phyloP scores from a whole-genome alignment of 2,888 invertebrate genomes.

The Capitulum mitella region DNA sequence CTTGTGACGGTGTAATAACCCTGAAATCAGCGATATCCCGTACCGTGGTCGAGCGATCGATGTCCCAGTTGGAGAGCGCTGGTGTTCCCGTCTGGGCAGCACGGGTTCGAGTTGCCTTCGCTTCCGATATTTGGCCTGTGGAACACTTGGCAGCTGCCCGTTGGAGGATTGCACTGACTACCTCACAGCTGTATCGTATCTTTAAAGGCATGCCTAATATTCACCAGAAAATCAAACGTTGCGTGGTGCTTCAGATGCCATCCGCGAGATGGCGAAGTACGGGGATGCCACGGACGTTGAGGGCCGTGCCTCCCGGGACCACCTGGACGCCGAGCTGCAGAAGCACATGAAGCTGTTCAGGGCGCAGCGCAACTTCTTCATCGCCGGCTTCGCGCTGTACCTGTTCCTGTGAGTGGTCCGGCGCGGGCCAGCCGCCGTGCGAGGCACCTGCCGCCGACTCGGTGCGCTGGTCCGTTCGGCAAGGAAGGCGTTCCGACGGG shows the following conservation, averaged over 20 bases:
- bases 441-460: no score
- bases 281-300: conserved; percentile 54
- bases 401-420: conserved; percentile 34
- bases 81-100: not conserved
- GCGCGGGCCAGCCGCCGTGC: no score
- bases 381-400: conserved; percentile 94
- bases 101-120: not conserved
- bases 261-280: conserved; percentile 88
- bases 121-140: not conserved
- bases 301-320: conserved; percentile 47
- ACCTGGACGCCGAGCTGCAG: conserved; percentile 85
- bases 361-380: conserved; percentile 96
- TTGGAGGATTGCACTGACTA: not conserved
- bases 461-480: no score
- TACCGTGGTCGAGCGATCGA: no score
- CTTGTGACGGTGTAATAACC: no score
- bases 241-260: conserved; percentile 60
- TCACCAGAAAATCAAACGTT: not conserved
- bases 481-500: no score
- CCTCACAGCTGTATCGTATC: not conserved
- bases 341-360: conserved; percentile 86
- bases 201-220: not conserved
- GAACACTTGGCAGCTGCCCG: no score
- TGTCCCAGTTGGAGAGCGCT: not conserved
- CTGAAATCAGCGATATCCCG: no score